Conservation (phyloP, 2,797 vertebrate species). For the Coregonus sp. region DNA sequence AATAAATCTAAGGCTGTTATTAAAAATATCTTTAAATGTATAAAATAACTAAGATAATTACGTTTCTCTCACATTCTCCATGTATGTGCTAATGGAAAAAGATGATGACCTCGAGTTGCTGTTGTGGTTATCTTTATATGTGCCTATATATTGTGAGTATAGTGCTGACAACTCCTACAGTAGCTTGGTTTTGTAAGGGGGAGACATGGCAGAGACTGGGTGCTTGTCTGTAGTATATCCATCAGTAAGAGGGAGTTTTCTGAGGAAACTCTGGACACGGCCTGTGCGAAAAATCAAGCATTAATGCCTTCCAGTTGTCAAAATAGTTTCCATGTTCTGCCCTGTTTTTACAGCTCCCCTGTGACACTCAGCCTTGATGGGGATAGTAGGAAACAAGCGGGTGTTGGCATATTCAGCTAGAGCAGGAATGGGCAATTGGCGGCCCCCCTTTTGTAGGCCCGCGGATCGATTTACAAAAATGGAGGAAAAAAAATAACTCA, state of each 20-base stretch:
- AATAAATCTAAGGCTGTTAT: no score
- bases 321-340: conserved; percentile 73
- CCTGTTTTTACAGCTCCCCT: conserved; percentile 54
- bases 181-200: neutral
- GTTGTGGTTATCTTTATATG: conserved; percentile 16
- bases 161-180: conserved; percentile 25
- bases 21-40: no score
- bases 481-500: no score
- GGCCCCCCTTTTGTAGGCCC: no score
- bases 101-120: conserved; percentile 11
- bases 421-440: neutral
- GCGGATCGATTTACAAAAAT: no score
- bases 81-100: conserved; percentile 36
- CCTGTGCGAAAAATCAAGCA: conserved; percentile 54
- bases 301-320: conserved; percentile 85
- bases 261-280: conserved; percentile 64
- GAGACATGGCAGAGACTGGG: conserved; percentile 1
- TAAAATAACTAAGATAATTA: no score
- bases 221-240: conserved; percentile 55
- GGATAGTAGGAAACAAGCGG: conserved; percentile 48
- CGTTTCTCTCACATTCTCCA: no score
- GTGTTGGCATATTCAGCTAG: conserved; percentile 30
- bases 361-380: conserved; percentile 51
- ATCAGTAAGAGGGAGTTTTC: conserved; percentile 49
- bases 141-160: no score